A percentile compares a stretch with the other conserved stretches of the same genome.
Conservation (phyloP, 2,797 vertebrate genomes). For the Philypnodon macrostomus region DNA sequence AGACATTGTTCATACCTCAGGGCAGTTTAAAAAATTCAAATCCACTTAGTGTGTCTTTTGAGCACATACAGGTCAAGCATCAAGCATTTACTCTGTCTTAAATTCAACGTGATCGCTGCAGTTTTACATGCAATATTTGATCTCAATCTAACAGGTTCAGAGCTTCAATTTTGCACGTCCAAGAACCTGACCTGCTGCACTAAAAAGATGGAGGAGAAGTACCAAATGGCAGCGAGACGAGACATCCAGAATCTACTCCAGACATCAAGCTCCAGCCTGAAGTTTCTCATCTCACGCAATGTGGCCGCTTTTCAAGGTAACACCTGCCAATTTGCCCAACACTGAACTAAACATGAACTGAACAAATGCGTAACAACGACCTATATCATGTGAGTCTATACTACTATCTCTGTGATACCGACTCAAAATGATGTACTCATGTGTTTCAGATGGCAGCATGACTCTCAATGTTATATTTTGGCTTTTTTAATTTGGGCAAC, state of each 20-base stretch:
- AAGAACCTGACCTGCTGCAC: slow-evolving; percentile 84
- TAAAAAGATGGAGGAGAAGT: slow-evolving; percentile 87
- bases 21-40: slow-evolving; percentile 30
- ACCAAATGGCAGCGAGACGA: slow-evolving; percentile 78
- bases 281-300: slow-evolving; percentile 82
- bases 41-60: slow-evolving; percentile 35
- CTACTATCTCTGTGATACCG: too few relatives aligned
- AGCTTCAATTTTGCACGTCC: slow-evolving; percentile 85
- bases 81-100: neutral
- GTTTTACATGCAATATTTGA: slow-evolving; percentile 1
- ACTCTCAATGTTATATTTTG: too few relatives aligned
- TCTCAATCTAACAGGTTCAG: slow-evolving; percentile 69
- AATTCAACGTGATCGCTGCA: neutral
- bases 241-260: slow-evolving; percentile 85
- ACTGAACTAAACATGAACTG: too few relatives aligned
- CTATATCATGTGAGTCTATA: too few relatives aligned
- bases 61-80: slow-evolving; percentile 6
- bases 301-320: slow-evolving; percentile 89
- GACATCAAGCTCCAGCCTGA: slow-evolving; percentile 79
- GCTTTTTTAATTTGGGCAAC: too few relatives aligned
- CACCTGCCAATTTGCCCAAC: neutral
- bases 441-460: too few relatives aligned
- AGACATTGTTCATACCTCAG: slow-evolving; percentile 13
- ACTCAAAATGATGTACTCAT: too few relatives aligned
- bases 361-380: too few relatives aligned